A percentile compares a stretch with the other conserved stretches of the same genome.
These are phyloP conservation scores for Hemistola chrysoprasaria DNA, from an alignment of 2,888 invertebrate genomes.

Conservation along the genomic window DNA sequence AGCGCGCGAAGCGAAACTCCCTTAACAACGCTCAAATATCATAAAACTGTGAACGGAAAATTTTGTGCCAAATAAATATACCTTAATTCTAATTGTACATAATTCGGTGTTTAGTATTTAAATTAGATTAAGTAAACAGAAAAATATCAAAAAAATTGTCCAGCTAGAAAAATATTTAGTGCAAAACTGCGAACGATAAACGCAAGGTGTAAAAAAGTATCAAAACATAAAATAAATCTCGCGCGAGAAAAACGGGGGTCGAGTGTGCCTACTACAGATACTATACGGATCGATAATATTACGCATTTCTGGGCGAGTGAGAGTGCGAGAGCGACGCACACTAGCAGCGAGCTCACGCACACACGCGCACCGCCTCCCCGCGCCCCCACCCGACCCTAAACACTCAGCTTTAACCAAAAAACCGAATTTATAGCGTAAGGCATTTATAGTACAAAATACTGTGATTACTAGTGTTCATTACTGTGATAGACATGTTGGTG, in stretches of 20 bases:
- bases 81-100: constrained; percentile 24
- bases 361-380: constrained; percentile 51
- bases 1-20: constrained; percentile 30
- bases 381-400: constrained; percentile 46
- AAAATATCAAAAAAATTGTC: constrained; percentile 1
- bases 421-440: constrained; percentile 77
- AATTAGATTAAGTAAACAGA: constrained; percentile 11
- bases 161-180: constrained; percentile 10
- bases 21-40: constrained; percentile 43
- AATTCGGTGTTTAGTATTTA: constrained; percentile 26
- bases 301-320: constrained; percentile 75
- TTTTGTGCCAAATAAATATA: constrained; percentile 44
- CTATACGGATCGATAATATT: constrained; percentile 81
- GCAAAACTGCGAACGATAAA: constrained; percentile 23
- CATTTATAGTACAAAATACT: constrained; percentile 69
- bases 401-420: constrained; percentile 76
- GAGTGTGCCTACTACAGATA: constrained; percentile 60
- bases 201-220: constrained; percentile 37
- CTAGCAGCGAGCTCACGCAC: constrained; percentile 42
- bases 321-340: constrained; percentile 56
- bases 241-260: constrained; percentile 61
- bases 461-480: constrained; percentile 68
- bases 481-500: constrained; percentile 71
- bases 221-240: constrained; percentile 55
- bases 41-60: constrained; percentile 24